Evolutionary conservation across 2,113 vertebrate genomes (phyloP).

Genomic region (Alexandromys fortis): DNA sequence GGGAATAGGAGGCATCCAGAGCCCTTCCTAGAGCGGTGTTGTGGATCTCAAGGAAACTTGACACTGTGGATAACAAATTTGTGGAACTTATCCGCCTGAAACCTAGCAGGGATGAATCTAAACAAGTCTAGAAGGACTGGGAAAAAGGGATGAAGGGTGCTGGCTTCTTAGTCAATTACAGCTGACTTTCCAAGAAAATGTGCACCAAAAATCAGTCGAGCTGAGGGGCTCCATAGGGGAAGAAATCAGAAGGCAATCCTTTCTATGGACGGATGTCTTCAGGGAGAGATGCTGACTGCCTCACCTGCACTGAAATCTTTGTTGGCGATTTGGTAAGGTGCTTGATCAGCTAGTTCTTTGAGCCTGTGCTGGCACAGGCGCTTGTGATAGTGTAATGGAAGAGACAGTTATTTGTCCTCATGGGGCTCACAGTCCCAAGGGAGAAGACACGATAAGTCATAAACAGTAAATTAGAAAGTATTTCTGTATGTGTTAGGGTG

Average conservation of each 20-base stretch:
- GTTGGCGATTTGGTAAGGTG: rapidly evolving
- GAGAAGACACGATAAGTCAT: not conserved
- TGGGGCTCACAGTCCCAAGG: not conserved
- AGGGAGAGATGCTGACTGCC: not conserved
- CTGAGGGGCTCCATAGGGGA: constrained; percentile 50
- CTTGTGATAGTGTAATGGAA: too few species aligned
- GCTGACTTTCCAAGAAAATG: constrained; percentile 62
- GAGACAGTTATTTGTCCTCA: not conserved
- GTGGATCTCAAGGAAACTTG: constrained; percentile 49
- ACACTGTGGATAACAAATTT: constrained; percentile 37
- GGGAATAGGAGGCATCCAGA: not conserved
- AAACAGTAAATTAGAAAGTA: not conserved
- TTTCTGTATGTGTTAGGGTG: not conserved
- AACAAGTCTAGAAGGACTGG: constrained; percentile 30
- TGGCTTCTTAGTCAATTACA: not conserved
- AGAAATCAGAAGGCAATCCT: constrained; percentile 53
- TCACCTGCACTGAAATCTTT: not conserved
- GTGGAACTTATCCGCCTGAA: constrained; percentile 36
- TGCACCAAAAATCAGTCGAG: constrained; percentile 5
- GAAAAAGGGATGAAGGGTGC: constrained; percentile 24
- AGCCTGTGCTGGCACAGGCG: not conserved
- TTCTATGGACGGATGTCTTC: not conserved
- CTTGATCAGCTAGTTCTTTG: not conserved
- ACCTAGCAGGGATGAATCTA: constrained; percentile 45
- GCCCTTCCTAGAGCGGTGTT: not conserved